These are phyloP conservation scores for Philonicus albiceps DNA, from an alignment of 2,888 invertebrate species.

Conservation along the genomic window DNA sequence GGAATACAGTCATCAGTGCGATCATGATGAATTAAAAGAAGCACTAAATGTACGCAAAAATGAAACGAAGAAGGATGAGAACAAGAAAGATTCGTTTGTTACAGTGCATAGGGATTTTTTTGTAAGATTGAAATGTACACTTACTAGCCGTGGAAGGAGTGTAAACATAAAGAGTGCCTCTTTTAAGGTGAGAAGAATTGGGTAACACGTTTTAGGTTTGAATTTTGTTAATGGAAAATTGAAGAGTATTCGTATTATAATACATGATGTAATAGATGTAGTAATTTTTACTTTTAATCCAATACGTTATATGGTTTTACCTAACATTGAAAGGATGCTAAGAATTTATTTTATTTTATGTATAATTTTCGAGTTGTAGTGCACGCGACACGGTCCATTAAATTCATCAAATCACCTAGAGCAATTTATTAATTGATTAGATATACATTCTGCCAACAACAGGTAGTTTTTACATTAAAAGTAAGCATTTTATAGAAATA, in stretches of 20 bases:
- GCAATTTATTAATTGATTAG: not conserved
- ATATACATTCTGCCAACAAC: not conserved
- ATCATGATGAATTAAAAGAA: slow-evolving; percentile 87
- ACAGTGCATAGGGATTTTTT: slow-evolving; percentile 62
- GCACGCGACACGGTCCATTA: too few species aligned
- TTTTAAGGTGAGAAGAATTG: slow-evolving; percentile 79
- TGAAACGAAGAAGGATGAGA: slow-evolving; percentile 15
- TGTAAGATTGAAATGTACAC: slow-evolving; percentile 86
- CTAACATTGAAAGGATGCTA: not conserved
- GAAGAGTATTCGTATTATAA: too few species aligned
- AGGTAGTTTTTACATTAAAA: not conserved
- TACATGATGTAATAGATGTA: too few species aligned
- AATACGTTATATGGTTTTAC: not conserved
- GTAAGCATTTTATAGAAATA: too few species aligned
- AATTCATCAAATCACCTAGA: not conserved
- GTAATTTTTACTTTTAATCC: not conserved
- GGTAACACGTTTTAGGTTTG: too few species aligned
- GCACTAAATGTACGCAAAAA: slow-evolving; percentile 65
- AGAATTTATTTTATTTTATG: not conserved
- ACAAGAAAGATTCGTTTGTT: slow-evolving; percentile 54
- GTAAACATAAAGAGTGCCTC: slow-evolving; percentile 95
- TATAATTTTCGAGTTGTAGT: too few species aligned
- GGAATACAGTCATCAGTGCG: slow-evolving; percentile 95
- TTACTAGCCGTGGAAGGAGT: slow-evolving; percentile 93
- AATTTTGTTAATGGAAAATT: too few species aligned